These are phyloP conservation scores for Drosophila meridiana DNA, from an alignment of 2,888 invertebrate species.

Conservation along the genomic window DNA sequence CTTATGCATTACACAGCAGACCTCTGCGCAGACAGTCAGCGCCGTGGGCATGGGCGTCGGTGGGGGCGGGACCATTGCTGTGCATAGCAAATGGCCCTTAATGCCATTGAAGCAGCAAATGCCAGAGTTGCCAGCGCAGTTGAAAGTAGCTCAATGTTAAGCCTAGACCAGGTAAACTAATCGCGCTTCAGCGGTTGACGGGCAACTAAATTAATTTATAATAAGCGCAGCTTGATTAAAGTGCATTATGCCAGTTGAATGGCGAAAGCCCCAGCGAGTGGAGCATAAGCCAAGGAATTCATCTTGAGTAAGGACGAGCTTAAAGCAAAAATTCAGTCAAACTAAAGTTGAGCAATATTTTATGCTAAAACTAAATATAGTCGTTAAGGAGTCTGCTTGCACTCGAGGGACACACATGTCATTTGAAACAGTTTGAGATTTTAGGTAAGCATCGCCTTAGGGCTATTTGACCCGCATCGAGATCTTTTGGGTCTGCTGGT, in stretches of 20 bases:
- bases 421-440: conserved; percentile 15
- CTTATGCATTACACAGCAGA: neutral
- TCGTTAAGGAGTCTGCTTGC: neutral
- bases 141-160: conserved; percentile 25
- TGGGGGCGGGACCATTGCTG: neutral
- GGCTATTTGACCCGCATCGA: conserved; percentile 29
- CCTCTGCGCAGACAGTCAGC: conserved; percentile 13
- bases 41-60: neutral
- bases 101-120: conserved; percentile 1
- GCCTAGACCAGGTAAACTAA: conserved; percentile 59
- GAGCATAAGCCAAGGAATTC: neutral
- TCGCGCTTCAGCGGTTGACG: conserved; percentile 29
- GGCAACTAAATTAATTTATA: conserved; percentile 64
- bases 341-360: neutral
- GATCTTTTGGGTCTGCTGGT: conserved; percentile 9
- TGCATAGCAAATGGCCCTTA: conserved; percentile 27
- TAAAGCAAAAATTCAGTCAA: neutral
- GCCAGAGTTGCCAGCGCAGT: neutral
- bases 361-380: neutral
- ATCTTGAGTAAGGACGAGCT: neutral
- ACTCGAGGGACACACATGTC: conserved; percentile 10
- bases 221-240: conserved; percentile 59
- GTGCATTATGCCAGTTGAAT: conserved; percentile 24
- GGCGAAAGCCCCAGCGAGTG: neutral
- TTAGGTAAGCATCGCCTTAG: conserved; percentile 24